Conservation (phyloP, 2,888 invertebrate genomes). For the Polydrusus cervinus region DNA sequence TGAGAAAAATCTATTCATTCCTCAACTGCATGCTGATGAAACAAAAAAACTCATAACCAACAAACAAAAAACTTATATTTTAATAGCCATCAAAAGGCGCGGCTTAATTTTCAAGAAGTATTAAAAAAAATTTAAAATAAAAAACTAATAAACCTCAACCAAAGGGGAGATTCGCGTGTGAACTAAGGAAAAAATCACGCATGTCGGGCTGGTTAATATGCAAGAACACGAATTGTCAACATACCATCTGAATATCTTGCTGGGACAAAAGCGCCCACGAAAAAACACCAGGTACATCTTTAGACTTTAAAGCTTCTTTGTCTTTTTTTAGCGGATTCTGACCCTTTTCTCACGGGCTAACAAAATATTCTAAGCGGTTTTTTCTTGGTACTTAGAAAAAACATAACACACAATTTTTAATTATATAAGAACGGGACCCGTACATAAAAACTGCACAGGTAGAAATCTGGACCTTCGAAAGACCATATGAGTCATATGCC, state of each 20-base stretch:
- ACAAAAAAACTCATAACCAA: slow-evolving; percentile 22
- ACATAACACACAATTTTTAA: slow-evolving; percentile 66
- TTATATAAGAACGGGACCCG: slow-evolving; percentile 60
- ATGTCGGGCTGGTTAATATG: slow-evolving; percentile 69
- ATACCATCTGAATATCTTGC: slow-evolving; percentile 65
- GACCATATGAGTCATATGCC: slow-evolving; percentile 22
- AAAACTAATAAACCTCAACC: slow-evolving; percentile 32
- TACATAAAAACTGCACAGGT: slow-evolving; percentile 61
- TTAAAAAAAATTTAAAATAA: slow-evolving; percentile 28
- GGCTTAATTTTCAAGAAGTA: slow-evolving; percentile 11
- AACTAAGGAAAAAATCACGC: slow-evolving; percentile 68
- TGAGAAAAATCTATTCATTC: slow-evolving; percentile 17
- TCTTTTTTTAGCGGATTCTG: slow-evolving; percentile 64
- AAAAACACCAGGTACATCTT: slow-evolving; percentile 69
- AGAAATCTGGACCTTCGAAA: slow-evolving; percentile 53
- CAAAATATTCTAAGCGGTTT: slow-evolving; percentile 58
- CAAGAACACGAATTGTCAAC: slow-evolving; percentile 72
- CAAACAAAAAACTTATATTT: slow-evolving; percentile 35
- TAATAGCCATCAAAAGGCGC: slow-evolving; percentile 33
- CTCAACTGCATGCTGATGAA: neutral
- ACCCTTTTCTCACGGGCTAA: slow-evolving; percentile 67
- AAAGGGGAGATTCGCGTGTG: slow-evolving; percentile 65
- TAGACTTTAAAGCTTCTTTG: slow-evolving; percentile 60
- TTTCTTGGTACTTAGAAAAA: slow-evolving; percentile 55
- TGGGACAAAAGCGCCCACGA: slow-evolving; percentile 67